phyloP scores from a whole-genome alignment of 2,113 vertebrate species.

The Pluvianellus socialis region DNA sequence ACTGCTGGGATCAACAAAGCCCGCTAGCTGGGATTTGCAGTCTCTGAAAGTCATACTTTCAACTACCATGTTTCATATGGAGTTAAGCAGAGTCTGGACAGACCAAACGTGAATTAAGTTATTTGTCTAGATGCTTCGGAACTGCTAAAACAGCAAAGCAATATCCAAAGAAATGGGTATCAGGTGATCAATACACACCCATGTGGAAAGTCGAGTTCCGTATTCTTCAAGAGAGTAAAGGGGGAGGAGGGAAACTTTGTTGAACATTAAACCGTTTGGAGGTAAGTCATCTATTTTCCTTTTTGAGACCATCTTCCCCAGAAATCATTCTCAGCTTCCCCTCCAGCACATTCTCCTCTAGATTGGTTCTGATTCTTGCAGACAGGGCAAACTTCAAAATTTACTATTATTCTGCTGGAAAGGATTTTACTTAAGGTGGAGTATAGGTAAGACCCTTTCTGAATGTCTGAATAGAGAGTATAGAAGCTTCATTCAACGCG shows the following conservation, averaged over 20 bases:
- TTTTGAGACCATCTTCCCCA: neutral
- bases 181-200: neutral
- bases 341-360: neutral
- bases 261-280: neutral
- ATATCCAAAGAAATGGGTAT: neutral
- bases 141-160: neutral
- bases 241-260: neutral
- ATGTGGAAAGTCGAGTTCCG: neutral
- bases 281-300: neutral
- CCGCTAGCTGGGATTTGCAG: neutral
- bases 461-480: neutral
- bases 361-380: neutral
- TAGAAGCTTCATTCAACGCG: neutral
- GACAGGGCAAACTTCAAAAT: neutral
- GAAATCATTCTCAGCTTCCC: neutral
- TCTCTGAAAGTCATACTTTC: neutral
- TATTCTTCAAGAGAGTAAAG: neutral
- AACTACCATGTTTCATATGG: neutral
- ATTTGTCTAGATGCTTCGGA: neutral
- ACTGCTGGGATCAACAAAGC: neutral
- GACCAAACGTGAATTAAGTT: neutral
- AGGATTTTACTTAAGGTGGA: neutral
- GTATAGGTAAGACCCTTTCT: neutral
- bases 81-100: neutral
- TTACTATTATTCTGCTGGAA: neutral